These are phyloP conservation scores for Meriones psammophilus DNA, from an alignment of 2,797 vertebrate genomes.

Conservation along the genomic window DNA sequence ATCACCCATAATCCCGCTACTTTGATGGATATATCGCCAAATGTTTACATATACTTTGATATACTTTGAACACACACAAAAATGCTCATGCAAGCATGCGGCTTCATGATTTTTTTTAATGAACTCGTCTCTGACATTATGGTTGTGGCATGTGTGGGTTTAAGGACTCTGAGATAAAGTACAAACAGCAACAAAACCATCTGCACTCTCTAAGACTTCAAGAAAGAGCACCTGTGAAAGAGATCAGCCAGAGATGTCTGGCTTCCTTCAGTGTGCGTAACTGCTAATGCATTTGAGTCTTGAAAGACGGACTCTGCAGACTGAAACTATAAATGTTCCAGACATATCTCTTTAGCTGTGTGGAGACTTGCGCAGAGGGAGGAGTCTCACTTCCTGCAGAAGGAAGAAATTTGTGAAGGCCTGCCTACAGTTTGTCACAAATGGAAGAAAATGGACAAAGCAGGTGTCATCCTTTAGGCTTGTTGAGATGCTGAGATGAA, in stretches of 20 bases:
- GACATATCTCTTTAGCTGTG: slow-evolving; percentile 3
- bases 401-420: slow-evolving; percentile 47
- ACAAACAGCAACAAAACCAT: slow-evolving; percentile 15
- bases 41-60: slow-evolving; percentile 1
- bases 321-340: slow-evolving; percentile 1
- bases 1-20: not conserved
- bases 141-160: not conserved
- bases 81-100: not conserved
- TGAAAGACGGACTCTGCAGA: slow-evolving; percentile 42
- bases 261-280: not conserved
- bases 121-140: not conserved
- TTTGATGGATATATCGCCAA: not conserved
- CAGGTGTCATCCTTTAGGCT: slow-evolving; percentile 28
- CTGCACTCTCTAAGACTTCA: slow-evolving; percentile 30
- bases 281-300: slow-evolving; percentile 54
- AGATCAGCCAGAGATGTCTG: slow-evolving; percentile 38
- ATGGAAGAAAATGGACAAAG: slow-evolving; percentile 46
- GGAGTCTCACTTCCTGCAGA: slow-evolving; percentile 21
- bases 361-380: not conserved
- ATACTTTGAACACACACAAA: not conserved
- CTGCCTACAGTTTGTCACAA: not conserved
- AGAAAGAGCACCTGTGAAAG: slow-evolving; percentile 52
- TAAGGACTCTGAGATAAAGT: slow-evolving; percentile 37
- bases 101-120: slow-evolving; percentile 47
- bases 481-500: slow-evolving; percentile 28